A percentile compares a stretch with the other conserved stretches of the same genome.
Evolutionary conservation across 2,113 vertebrate genomes (phyloP).

Genomic region (Acrocephalus arundinaceus): DNA sequence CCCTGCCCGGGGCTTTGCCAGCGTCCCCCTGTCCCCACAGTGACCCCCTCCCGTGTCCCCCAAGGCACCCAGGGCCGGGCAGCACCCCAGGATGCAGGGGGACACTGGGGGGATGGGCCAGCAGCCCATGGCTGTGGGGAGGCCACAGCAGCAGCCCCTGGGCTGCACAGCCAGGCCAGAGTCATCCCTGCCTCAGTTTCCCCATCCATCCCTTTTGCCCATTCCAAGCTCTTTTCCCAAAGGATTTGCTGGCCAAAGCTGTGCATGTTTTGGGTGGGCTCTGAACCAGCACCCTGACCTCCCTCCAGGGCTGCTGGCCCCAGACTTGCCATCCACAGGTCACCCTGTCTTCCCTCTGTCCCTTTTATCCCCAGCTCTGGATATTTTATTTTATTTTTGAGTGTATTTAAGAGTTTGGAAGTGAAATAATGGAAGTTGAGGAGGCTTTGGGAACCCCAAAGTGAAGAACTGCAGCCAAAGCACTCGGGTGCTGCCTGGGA

Average conservation of each 20-base stretch:
- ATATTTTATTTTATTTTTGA: neutral
- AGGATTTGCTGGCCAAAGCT: neutral
- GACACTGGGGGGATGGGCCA: too few species aligned
- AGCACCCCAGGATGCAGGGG: neutral
- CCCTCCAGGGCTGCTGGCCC: neutral
- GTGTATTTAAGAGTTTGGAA: neutral
- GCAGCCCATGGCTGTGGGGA: neutral
- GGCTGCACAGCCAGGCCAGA: rapidly evolving
- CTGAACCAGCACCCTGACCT: neutral
- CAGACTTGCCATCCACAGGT: rapidly evolving
- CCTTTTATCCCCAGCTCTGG: rapidly evolving
- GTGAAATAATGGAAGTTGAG: neutral
- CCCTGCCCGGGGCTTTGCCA: neutral
- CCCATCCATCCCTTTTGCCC: neutral
- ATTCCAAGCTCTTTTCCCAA: neutral
- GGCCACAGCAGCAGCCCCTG: neutral
- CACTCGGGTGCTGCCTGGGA: neutral
- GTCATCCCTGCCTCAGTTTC: neutral
- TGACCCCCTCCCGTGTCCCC: neutral
- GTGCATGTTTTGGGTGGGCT: neutral
- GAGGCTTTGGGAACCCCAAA: neutral
- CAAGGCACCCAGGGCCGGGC: rapidly evolving
- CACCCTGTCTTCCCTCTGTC: too few species aligned
- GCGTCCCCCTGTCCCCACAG: neutral
- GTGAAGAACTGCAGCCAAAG: neutral